phyloP scores from a whole-genome alignment of 2,888 invertebrate species.

The Thymelicus sylvestris region DNA sequence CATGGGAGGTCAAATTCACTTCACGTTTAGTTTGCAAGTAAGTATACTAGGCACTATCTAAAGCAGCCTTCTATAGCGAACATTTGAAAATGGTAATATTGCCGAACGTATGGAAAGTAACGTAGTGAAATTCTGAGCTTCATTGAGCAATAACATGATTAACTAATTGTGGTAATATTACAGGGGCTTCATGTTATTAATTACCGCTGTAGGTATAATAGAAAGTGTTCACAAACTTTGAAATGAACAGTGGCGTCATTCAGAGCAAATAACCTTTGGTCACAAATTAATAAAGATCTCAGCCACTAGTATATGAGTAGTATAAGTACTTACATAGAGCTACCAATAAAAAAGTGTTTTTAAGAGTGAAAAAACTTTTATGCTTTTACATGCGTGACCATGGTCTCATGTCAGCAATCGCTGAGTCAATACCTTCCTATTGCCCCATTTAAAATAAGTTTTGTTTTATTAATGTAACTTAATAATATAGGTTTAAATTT shows the following conservation, averaged over 20 bases:
- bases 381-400: too few relatives aligned
- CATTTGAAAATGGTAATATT: constrained; percentile 17
- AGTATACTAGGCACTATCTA: background rate
- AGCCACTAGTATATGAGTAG: too few relatives aligned
- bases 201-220: constrained; percentile 35
- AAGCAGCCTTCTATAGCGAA: constrained; percentile 38
- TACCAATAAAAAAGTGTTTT: too few relatives aligned
- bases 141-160: constrained; percentile 46
- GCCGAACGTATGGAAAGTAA: constrained; percentile 21
- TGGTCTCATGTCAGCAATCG: too few relatives aligned
- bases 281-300: too few relatives aligned
- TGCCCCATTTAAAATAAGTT: too few relatives aligned
- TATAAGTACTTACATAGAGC: too few relatives aligned
- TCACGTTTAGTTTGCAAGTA: background rate
- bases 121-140: constrained; percentile 42
- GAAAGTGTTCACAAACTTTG: constrained; percentile 6
- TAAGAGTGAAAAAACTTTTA: too few relatives aligned
- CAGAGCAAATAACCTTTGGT: background rate
- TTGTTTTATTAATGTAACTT: too few relatives aligned
- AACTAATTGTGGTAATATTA: constrained; percentile 45
- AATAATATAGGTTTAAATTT: too few relatives aligned
- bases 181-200: constrained; percentile 42
- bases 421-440: too few relatives aligned
- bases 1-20: constrained; percentile 39
- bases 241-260: background rate